These are phyloP conservation scores for Periophthalmus magnuspinnatus DNA, from an alignment of 2,797 vertebrate genomes.

Conservation along the genomic window DNA sequence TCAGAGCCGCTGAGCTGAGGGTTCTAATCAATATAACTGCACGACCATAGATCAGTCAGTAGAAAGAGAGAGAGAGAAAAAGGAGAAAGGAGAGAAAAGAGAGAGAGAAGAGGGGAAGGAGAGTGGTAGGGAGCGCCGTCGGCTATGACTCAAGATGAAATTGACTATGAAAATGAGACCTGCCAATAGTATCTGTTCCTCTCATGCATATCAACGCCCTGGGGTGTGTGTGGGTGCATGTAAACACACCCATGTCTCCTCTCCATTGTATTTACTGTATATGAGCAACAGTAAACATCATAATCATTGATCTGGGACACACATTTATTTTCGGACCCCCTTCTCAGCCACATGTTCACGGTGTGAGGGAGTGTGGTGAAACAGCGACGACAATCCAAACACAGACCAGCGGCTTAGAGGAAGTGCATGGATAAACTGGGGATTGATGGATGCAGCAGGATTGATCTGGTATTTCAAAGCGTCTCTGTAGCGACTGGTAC, in stretches of 20 bases:
- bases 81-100: constrained; percentile 27
- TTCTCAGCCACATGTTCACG: constrained; percentile 44
- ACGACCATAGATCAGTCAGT: constrained; percentile 72
- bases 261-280: constrained; percentile 12
- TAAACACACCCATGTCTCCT: constrained; percentile 12
- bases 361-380: constrained; percentile 35
- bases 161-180: constrained; percentile 76
- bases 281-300: constrained; percentile 38
- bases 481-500: constrained; percentile 40
- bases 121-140: constrained; percentile 46
- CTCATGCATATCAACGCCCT: constrained; percentile 71
- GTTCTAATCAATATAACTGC: constrained; percentile 73
- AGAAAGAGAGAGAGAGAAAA: constrained; percentile 37
- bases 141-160: constrained; percentile 75
- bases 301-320: constrained; percentile 60
- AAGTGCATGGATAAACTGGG: constrained; percentile 31
- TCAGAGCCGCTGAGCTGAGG: constrained; percentile 62
- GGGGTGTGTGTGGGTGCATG: constrained; percentile 33
- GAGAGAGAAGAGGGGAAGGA: constrained; percentile 9
- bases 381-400: constrained; percentile 32
- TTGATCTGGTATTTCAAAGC: constrained; percentile 52
- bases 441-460: constrained; percentile 29
- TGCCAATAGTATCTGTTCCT: constrained; percentile 71
- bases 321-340: constrained; percentile 52
- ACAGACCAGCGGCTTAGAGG: constrained; percentile 36